phyloP scores from a whole-genome alignment of 2,888 invertebrate species.

The Clitarchus hookeri region DNA sequence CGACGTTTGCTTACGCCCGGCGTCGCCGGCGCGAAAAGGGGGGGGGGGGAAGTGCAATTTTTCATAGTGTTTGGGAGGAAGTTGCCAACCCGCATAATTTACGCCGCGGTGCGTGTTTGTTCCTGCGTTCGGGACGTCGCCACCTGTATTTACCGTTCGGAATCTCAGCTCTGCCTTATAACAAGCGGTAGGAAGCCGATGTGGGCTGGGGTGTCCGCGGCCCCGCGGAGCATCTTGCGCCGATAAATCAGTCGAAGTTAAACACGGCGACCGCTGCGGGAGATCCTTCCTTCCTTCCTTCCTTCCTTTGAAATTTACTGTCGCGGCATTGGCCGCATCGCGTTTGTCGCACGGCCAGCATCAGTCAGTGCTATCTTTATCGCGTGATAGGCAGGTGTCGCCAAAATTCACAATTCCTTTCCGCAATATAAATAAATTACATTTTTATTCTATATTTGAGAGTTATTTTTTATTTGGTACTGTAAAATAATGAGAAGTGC shows the following conservation, averaged over 20 bases:
- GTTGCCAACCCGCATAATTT: conserved; percentile 14
- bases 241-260: not conserved
- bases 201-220: not conserved
- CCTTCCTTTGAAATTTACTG: not conserved
- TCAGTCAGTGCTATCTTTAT: not conserved
- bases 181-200: not conserved
- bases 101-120: not conserved
- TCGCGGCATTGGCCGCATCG: not conserved
- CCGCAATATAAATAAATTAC: too few species aligned
- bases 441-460: too few species aligned
- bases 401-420: too few species aligned
- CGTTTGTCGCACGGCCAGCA: not conserved
- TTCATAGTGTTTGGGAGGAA: conserved; percentile 14
- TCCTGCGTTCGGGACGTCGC: not conserved
- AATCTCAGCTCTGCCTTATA: conserved; percentile 9
- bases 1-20: too few species aligned
- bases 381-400: too few species aligned
- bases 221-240: not conserved
- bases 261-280: not conserved
- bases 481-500: too few species aligned
- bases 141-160: not conserved
- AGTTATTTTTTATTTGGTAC: too few species aligned
- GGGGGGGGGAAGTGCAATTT: not conserved
- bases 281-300: not conserved
- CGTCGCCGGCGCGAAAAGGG: not conserved